phyloP scores from a whole-genome alignment of 1,140 invertebrate genomes.

The Macrosteles quadrilineatus region DNA sequence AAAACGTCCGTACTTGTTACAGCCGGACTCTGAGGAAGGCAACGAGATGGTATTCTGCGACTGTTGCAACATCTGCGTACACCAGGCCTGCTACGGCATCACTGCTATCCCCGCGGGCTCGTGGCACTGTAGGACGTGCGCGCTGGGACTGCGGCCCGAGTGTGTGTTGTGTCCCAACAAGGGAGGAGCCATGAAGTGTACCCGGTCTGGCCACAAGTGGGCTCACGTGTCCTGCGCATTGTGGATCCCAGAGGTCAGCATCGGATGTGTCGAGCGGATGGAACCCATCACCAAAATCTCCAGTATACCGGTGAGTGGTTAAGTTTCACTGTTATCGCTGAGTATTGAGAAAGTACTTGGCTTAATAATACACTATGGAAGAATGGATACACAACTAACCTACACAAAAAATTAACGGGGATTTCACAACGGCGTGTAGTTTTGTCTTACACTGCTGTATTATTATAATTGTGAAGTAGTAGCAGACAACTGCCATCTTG shows the following conservation, averaged over 20 bases:
- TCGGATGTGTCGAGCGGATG: slow-evolving; percentile 96
- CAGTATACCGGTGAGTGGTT: slow-evolving; percentile 79
- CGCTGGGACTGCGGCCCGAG: slow-evolving; percentile 81
- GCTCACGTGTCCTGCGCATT: slow-evolving; percentile 97
- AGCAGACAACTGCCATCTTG: too few relatives aligned
- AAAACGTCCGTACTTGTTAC: slow-evolving; percentile 29
- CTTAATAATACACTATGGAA: too few relatives aligned
- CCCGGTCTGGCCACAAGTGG: slow-evolving; percentile 92
- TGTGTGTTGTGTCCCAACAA: slow-evolving; percentile 95
- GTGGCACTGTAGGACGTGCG: slow-evolving; percentile 94
- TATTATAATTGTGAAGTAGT: too few relatives aligned
- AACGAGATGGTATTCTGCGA: slow-evolving; percentile 99
- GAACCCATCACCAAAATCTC: slow-evolving; percentile 99
- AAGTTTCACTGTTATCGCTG: too few relatives aligned
- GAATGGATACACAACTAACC: too few relatives aligned
- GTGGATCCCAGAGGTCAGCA: slow-evolving; percentile 99
- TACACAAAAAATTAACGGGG: too few relatives aligned
- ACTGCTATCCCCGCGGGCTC: slow-evolving; percentile 94
- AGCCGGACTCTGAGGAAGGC: slow-evolving; percentile 95
- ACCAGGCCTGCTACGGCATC: slow-evolving; percentile 99
- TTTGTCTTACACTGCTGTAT: too few relatives aligned
- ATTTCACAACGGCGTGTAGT: too few relatives aligned
- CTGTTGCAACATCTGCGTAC: slow-evolving; percentile 98
- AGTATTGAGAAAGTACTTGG: too few relatives aligned
- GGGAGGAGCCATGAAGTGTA: slow-evolving; percentile 97